Evolutionary conservation across 2,888 invertebrate genomes (phyloP), one percentile per base, ranked within the genome.

Genomic region (Acleris sparsana): DNA sequence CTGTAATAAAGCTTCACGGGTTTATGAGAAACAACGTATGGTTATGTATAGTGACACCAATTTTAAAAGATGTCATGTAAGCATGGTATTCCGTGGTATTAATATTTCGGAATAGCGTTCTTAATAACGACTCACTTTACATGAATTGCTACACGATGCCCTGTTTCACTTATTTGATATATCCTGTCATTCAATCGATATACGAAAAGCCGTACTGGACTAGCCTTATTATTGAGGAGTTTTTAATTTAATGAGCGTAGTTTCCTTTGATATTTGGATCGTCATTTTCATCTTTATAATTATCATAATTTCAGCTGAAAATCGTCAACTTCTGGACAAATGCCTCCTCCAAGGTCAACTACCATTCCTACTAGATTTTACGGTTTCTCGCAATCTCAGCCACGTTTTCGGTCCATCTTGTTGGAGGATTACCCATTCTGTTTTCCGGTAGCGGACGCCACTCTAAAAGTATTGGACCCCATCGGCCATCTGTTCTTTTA

Each of bases 21-120:
- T 39, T 53, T 17, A n/a, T 43, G 49, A 17, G 16, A 11, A 22
- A 56, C 5, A 9, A 22, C 53, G 48, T 49, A 33, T n/a, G n/a
- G n/a, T n/a, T n/a, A n/a, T 62, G 39, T 48, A 53, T 53, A 20
- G 22, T 56, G 49, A 56, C 56, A 48, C 25, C 49, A 56, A 56
- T 62, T 62, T 62, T 48, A 39, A 62, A 22, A 39, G 48, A 25
- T 51, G 43, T 62, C 62, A 56, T 39, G 56, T 46, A 48, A 53
- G 39, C 49, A 43, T 56, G 39, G 33, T 39, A 33, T 33, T 33
- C 17, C 13, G 20, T 29, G 62, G 53, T 33, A 62, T 62, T 55
- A 29, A 48, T 53, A 44, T 44, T 44, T 61, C 17, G 53, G 33
- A 6, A 46, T 29, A 29, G 17, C 46, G 25, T 60, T 53, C 3